phyloP scores from a whole-genome alignment of 37 sponge, comb jelly and placozoan species.

The Beroe ovata region DNA sequence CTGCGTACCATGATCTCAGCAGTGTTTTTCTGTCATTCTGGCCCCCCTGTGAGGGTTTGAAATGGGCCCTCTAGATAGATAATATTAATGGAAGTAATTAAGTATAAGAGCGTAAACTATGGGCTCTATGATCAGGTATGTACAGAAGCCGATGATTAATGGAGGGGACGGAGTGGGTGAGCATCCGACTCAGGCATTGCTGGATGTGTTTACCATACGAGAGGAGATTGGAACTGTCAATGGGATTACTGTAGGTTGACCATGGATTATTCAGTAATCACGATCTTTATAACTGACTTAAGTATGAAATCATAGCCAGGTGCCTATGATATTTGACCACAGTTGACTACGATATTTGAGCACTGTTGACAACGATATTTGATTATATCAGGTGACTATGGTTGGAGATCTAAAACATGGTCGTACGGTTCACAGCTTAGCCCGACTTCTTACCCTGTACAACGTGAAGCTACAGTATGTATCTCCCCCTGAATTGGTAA shows the following conservation, averaged over 20 bases:
- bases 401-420: constrained; percentile 99
- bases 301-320: no score
- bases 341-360: no score
- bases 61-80: background rate
- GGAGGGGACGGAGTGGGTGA: constrained; percentile 97
- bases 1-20: no score
- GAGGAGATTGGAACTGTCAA: constrained; percentile 99
- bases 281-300: no score
- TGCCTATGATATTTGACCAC: no score
- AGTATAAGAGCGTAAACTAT: no score
- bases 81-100: background rate
- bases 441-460: constrained; percentile 88
- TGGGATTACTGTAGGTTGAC: constrained; percentile 90
- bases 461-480: constrained; percentile 84
- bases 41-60: no score
- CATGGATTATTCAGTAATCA: no score
- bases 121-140: constrained; percentile 27
- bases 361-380: no score
- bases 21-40: no score
- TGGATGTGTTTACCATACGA: constrained; percentile 97
- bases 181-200: constrained; percentile 98
- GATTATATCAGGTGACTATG: constrained; percentile 93
- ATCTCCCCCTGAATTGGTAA: constrained; percentile 76
- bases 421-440: constrained; percentile 96
- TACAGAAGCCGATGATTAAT: constrained; percentile 83